phyloP scores from a whole-genome alignment of 2,888 invertebrate genomes.

The Lepidocyrtinus sp. region DNA sequence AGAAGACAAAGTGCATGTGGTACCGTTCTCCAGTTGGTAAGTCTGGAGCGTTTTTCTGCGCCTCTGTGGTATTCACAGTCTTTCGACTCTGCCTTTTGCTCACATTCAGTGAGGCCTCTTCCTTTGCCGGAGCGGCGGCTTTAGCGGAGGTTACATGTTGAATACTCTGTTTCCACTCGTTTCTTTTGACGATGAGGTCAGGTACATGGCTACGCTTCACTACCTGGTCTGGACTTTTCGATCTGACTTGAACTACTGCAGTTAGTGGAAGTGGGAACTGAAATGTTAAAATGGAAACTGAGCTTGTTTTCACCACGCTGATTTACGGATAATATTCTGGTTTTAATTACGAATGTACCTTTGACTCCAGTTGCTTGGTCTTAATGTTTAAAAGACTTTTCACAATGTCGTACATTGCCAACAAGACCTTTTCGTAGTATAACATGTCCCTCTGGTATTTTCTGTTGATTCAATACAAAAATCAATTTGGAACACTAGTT shows the following conservation, averaged over 20 bases:
- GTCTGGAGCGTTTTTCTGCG: no score
- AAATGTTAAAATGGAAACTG: no score
- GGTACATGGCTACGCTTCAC: not conserved
- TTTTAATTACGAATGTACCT: no score
- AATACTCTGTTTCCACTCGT: no score
- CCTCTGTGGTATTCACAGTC: no score
- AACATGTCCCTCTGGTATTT: constrained; percentile 58
- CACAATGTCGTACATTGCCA: constrained; percentile 60
- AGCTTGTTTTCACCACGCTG: constrained; percentile 8
- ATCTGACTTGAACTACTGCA: constrained; percentile 38
- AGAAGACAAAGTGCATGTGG: no score
- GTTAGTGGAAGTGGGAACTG: constrained; percentile 45
- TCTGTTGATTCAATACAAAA: constrained; percentile 19
- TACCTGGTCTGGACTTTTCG: constrained; percentile 25
- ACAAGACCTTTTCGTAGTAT: constrained; percentile 58
- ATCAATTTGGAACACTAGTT: not conserved
- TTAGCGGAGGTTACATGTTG: no score
- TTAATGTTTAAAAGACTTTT: constrained; percentile 63
- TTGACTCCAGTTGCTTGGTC: constrained; percentile 42
- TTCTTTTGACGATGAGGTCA: not conserved
- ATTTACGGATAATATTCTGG: no score
- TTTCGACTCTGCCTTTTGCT: no score
- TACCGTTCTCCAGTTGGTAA: no score
- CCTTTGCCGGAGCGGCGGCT: no score
- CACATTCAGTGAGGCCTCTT: no score